Percentiles rank a stretch among this genome's conserved stretches.
Evolutionary conservation across 2,113 vertebrate species (phyloP).

Genomic region (Jaculus jaculus): DNA sequence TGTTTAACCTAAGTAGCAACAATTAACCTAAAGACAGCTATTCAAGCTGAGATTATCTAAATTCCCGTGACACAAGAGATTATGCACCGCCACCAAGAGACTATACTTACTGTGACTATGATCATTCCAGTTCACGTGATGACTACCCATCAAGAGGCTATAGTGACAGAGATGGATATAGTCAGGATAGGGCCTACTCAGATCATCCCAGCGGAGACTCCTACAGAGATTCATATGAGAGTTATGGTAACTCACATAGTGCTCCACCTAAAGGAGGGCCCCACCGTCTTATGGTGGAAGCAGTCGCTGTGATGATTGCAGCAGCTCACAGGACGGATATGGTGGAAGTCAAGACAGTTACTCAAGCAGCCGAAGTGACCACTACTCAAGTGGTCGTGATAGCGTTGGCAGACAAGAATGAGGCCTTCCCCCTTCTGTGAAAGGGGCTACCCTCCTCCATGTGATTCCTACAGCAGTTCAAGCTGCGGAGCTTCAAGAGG

Average conservation of each 20-base stretch:
- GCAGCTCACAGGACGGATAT: conserved; percentile 99
- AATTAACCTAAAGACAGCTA: no score
- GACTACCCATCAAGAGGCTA: conserved; percentile 96
- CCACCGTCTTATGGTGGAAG: conserved; percentile 99
- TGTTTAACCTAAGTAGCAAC: no score
- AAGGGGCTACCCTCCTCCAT: no score
- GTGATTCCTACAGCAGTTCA: conserved; percentile 97
- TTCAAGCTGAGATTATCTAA: conserved; percentile 95
- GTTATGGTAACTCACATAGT: conserved; percentile 99
- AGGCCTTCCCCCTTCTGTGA: conserved; percentile 96
- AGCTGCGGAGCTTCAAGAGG: conserved; percentile 95
- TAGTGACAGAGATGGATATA: conserved; percentile 95
- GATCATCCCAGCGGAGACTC: conserved; percentile 96
- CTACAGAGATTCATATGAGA: conserved; percentile 98
- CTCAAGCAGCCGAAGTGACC: conserved; percentile 98
- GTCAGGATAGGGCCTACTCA: conserved; percentile 93
- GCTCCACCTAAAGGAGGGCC: conserved; percentile 98
- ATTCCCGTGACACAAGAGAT: conserved; percentile 94
- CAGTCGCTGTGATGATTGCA: conserved; percentile 99
- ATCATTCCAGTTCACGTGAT: conserved; percentile 94
- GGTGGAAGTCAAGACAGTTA: conserved; percentile 98
- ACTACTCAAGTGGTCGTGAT: conserved; percentile 98
- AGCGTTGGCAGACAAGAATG: conserved; percentile 97
- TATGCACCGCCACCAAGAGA: no score
- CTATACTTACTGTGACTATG: conserved; percentile 95